Conservation (phyloP, 1,140 invertebrate genomes). For the Drosophila chauvacae region DNA sequence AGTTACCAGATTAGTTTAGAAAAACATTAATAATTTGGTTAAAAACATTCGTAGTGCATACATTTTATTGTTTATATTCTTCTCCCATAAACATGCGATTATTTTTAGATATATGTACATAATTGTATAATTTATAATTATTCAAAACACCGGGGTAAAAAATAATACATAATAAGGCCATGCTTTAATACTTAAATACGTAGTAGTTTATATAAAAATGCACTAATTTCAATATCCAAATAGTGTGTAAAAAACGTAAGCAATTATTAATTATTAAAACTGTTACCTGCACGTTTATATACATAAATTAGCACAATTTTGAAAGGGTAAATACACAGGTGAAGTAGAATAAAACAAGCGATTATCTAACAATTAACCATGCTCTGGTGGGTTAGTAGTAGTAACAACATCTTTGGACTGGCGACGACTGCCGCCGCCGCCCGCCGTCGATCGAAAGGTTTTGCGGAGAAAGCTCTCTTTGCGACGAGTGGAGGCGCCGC, state of each 20-base stretch:
- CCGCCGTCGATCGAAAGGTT: slow-evolving; percentile 75
- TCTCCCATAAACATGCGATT: slow-evolving; percentile 35
- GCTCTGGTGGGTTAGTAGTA: slow-evolving; percentile 63
- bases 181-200: slow-evolving; percentile 9
- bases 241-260: not conserved
- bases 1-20: slow-evolving; percentile 16
- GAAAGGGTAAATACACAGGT: slow-evolving; percentile 25
- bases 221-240: slow-evolving; percentile 5
- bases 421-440: slow-evolving; percentile 55
- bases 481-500: slow-evolving; percentile 50
- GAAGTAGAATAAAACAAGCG: slow-evolving; percentile 12
- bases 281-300: slow-evolving; percentile 12
- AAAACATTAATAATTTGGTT: slow-evolving; percentile 11
- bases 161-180: slow-evolving; percentile 7
- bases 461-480: slow-evolving; percentile 84
- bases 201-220: slow-evolving; percentile 1
- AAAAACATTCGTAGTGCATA: not conserved
- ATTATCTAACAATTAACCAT: slow-evolving; percentile 31
- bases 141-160: slow-evolving; percentile 7
- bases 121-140: slow-evolving; percentile 7
- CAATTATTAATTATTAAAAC: not conserved
- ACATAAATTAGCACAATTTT: slow-evolving; percentile 28
- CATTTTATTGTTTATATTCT: slow-evolving; percentile 28
- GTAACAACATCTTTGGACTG: slow-evolving; percentile 58
- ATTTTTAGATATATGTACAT: slow-evolving; percentile 14